A percentile compares a stretch with the other conserved stretches of the same genome.
phyloP scores from a whole-genome alignment of 2,113 vertebrate species.

The Amphiprion ocellaris region DNA sequence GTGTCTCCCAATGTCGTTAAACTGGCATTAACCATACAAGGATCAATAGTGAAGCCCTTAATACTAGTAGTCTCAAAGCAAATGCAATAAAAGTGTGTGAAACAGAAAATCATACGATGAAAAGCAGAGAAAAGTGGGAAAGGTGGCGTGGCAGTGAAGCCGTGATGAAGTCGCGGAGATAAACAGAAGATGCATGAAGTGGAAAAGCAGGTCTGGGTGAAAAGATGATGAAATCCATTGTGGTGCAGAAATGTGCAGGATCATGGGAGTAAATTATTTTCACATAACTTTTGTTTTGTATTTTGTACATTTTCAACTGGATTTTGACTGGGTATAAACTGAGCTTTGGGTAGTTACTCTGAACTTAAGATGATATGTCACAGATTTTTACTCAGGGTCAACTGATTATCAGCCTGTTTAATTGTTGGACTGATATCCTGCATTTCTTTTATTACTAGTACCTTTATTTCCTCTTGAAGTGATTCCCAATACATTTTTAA shows the following conservation, averaged over 20 bases:
- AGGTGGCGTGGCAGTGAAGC: neutral
- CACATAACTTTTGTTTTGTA: neutral
- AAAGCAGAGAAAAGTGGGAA: slow-evolving; percentile 17
- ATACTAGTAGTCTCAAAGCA: neutral
- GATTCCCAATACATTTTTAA: too few species aligned
- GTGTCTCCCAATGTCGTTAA: neutral
- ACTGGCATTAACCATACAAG: neutral
- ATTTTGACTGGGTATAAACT: neutral
- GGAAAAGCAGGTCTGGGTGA: neutral
- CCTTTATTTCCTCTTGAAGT: too few species aligned
- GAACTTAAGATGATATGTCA: neutral
- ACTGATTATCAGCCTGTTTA: too few species aligned
- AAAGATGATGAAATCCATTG: neutral
- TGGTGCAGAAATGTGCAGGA: neutral
- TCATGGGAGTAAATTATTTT: neutral
- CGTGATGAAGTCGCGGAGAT: neutral
- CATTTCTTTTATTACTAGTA: too few species aligned
- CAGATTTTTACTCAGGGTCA: neutral
- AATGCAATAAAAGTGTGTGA: slow-evolving; percentile 8
- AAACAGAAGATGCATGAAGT: neutral
- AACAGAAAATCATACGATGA: slow-evolving; percentile 27
- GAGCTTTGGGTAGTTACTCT: neutral
- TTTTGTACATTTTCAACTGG: neutral
- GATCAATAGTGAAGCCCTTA: neutral
- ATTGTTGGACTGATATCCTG: too few species aligned